phyloP scores from a whole-genome alignment of 53 echinoderm and acorn worm genomes.

The Echinometra lucunter region DNA sequence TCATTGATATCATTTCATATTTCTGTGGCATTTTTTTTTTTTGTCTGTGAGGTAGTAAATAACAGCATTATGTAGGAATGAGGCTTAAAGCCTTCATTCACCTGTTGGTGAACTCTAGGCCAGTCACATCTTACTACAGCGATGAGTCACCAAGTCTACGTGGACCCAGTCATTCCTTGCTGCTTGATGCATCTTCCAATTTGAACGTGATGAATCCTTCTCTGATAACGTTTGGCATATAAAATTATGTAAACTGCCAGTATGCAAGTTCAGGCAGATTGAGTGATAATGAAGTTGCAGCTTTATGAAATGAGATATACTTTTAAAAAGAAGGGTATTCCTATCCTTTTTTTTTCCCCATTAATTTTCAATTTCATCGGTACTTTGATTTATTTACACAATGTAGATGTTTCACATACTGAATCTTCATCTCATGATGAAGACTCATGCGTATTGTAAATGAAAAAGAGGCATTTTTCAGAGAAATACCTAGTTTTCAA shows the following conservation, averaged over 20 bases:
- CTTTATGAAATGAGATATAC: neutral
- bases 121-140: constrained; percentile 43
- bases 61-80: too few relatives aligned
- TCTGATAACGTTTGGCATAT: neutral
- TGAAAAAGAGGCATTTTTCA: too few relatives aligned
- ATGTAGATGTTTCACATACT: too few relatives aligned
- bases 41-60: too few relatives aligned
- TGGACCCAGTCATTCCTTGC: neutral
- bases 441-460: too few relatives aligned
- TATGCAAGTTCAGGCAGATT: neutral
- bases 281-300: neutral
- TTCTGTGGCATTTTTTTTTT: too few relatives aligned
- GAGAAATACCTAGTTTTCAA: too few relatives aligned
- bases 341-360: neutral
- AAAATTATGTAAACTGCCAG: neutral
- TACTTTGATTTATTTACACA: too few relatives aligned
- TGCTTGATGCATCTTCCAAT: constrained; percentile 34
- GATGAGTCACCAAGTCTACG: constrained; percentile 45
- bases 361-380: too few relatives aligned
- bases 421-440: too few relatives aligned
- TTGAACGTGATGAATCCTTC: constrained; percentile 10
- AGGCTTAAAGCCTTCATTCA: too few relatives aligned
- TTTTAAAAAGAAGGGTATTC: neutral
- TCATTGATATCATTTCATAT: too few relatives aligned
- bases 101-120: constrained; percentile 52